Percentiles rank a stretch among this genome's conserved stretches.
Conservation (phyloP, 2,113 vertebrate genomes). For the Pionites leucogaster region DNA sequence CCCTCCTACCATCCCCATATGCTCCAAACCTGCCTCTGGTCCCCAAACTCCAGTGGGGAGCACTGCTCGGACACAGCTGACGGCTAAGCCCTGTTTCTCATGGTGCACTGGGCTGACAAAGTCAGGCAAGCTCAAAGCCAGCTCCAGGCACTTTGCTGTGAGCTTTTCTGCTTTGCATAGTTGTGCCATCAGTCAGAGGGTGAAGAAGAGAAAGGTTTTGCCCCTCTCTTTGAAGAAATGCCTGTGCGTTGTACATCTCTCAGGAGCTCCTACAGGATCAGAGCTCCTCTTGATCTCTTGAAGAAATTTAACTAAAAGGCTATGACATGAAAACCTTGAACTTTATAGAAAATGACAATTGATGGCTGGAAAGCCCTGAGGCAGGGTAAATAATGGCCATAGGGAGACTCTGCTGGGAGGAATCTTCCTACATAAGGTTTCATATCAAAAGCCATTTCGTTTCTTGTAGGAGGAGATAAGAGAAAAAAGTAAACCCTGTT, state of each 20-base stretch:
- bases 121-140: background rate
- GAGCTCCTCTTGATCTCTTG: background rate
- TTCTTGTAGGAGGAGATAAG: background rate
- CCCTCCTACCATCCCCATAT: background rate
- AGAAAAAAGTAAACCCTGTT: background rate
- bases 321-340: background rate
- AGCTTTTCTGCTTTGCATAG: background rate
- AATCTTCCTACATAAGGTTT: background rate
- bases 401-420: background rate
- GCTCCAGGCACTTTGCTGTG: background rate
- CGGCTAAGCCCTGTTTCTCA: background rate
- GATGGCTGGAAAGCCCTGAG: background rate
- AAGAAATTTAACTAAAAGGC: background rate
- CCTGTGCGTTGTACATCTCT: background rate
- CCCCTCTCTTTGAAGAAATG: background rate
- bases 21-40: fast-evolving
- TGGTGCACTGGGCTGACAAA: background rate
- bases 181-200: background rate
- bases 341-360: background rate
- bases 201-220: background rate
- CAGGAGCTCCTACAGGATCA: background rate
- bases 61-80: fast-evolving
- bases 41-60: background rate
- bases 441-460: background rate
- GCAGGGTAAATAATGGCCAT: background rate